Percentiles rank a stretch among this genome's conserved stretches.
Evolutionary conservation across 2,888 invertebrate genomes (phyloP).

Genomic region (Lagria hirta): DNA sequence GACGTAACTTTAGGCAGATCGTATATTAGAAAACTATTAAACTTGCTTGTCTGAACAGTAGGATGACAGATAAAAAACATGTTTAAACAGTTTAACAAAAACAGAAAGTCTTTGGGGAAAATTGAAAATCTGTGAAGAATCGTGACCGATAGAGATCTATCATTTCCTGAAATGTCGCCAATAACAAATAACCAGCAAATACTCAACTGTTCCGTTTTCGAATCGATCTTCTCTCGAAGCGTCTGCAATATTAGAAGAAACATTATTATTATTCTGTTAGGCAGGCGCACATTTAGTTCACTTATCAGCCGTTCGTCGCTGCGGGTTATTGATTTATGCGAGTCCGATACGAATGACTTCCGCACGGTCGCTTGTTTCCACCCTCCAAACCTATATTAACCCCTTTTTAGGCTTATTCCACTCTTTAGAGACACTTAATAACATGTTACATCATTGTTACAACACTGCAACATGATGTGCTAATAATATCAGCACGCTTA

Average conservation of each 20-base stretch:
- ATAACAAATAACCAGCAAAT: constrained; percentile 38
- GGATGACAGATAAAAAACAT: constrained; percentile 18
- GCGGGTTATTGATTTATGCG: constrained; percentile 42
- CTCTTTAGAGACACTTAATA: constrained; percentile 11
- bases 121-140: constrained; percentile 43
- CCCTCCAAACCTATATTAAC: constrained; percentile 27
- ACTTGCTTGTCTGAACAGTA: constrained; percentile 17
- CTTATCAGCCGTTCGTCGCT: constrained; percentile 39
- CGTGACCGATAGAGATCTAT: constrained; percentile 43
- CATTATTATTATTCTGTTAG: constrained; percentile 44
- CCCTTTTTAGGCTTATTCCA: constrained; percentile 21
- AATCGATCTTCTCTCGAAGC: constrained; percentile 33
- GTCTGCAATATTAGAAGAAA: constrained; percentile 34
- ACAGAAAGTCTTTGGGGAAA: constrained; percentile 30
- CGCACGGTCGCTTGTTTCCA: constrained; percentile 35
- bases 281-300: constrained; percentile 42
- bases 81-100: constrained; percentile 23
- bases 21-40: constrained; percentile 21
- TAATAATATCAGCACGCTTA: too few relatives aligned
- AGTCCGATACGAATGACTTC: constrained; percentile 39
- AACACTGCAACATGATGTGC: too few relatives aligned
- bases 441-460: too few relatives aligned
- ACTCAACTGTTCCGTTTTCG: constrained; percentile 27
- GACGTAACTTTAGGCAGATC: not conserved
- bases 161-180: constrained; percentile 42